Evolutionary conservation across 1,140 invertebrate genomes (phyloP), one percentile per base, ranked within the genome.

Genomic region (Euwallacea similis): DNA sequence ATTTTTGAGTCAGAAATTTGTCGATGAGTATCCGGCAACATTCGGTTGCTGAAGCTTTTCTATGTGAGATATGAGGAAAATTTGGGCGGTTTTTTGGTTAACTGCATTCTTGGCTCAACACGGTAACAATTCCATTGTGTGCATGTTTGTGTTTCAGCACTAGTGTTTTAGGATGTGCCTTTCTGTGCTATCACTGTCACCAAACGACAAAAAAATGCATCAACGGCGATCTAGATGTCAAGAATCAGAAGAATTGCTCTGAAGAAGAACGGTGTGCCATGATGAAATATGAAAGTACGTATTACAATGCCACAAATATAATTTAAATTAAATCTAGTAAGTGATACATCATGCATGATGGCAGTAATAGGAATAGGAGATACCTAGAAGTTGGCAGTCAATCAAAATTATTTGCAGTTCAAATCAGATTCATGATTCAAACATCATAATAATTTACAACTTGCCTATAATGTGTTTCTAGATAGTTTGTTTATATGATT

Each of bases 201-300:
- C 64, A 66, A 58, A 66, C 64, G 7, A 50, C 64, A 13, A 66
- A 66, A 56, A 42, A 55, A 42, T 66, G 64, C 41, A 66, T 55
- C 64, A 58, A 66, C 21, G 64, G 64, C 4, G 41, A 55, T 44
- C 15, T 66, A 13, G 55, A 58, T 10, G 11, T n/a, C 7, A n/a
- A 41, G 7, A 9, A 66, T 15, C 41, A 41, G 44, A 66, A 10
- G 33, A 66, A 66, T 42, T 66, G 64, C 21, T 58, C 64, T 3
- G 16, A 46, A 7, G 50, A 64, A 9, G 43, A 61, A 61, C 59
- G 59, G 11, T 66, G 64, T 56, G 53, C 50, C 7, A 53, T 66
- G 8, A 10, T 66, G 11, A 66, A 66, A 56, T 66, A 66, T 56
- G 64, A 66, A 66, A 66, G 64, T 55, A 56, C 33, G 63, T 65